Evolutionary conservation across 2,797 vertebrate species (phyloP).

Genomic region (Cygnus olor): DNA sequence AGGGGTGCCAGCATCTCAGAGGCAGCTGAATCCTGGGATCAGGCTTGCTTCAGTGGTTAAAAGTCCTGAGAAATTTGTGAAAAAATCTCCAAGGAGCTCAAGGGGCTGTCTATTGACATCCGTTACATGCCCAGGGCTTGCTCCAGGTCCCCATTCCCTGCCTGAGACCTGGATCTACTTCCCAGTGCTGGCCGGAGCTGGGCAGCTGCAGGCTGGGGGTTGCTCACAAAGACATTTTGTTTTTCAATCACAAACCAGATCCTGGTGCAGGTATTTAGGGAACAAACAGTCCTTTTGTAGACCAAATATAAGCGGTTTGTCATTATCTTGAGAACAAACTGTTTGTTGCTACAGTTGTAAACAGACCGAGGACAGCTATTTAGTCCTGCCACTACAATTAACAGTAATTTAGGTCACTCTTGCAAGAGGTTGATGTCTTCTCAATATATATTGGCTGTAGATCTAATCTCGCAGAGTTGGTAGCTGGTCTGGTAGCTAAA

Average conservation of each 20-base stretch:
- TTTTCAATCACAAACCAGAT: conserved; percentile 8
- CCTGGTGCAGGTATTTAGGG: conserved; percentile 55
- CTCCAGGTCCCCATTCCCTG: not conserved
- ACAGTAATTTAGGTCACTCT: conserved; percentile 72
- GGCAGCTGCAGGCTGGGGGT: not conserved
- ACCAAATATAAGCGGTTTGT: conserved; percentile 75
- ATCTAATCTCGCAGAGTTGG: not conserved
- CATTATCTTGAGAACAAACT: conserved; percentile 80
- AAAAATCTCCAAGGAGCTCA: not conserved
- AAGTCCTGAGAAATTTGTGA: not conserved
- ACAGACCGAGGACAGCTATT: conserved; percentile 46
- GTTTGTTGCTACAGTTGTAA: conserved; percentile 76
- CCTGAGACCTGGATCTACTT: not conserved
- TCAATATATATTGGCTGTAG: not conserved
- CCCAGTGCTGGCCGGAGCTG: not conserved
- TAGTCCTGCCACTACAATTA: conserved; percentile 68
- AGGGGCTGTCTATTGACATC: not conserved
- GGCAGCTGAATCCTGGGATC: not conserved
- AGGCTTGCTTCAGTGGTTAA: not conserved
- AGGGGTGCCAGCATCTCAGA: not conserved
- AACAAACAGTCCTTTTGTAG: conserved; percentile 75
- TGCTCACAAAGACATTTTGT: not conserved
- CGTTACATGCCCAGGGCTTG: not conserved
- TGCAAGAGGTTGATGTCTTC: conserved; percentile 14
- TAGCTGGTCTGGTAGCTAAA: not conserved